Conservation (phyloP, 2,113 vertebrate species). For the Jaculus jaculus region DNA sequence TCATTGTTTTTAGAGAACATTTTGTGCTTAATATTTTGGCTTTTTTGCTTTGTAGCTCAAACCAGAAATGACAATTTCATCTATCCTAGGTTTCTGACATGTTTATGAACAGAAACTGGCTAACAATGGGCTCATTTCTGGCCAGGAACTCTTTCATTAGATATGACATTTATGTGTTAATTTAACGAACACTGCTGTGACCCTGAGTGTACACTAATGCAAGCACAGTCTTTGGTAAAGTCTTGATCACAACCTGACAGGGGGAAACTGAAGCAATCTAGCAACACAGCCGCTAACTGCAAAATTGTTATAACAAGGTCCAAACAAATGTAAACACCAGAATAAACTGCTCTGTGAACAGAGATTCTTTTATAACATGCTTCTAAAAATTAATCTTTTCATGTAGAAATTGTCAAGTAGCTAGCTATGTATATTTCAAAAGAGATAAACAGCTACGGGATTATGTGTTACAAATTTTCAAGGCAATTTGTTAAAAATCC, state of each 20-base stretch:
- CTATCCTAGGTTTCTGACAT: neutral
- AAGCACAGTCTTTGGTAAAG: neutral
- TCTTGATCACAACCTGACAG: neutral
- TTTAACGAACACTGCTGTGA: neutral
- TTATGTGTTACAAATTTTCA: constrained; percentile 42
- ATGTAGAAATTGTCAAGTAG: constrained; percentile 54
- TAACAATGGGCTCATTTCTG: neutral
- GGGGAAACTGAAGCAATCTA: neutral
- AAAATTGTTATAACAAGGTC: neutral
- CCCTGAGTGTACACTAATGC: neutral
- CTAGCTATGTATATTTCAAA: constrained; percentile 43
- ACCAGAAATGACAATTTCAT: neutral
- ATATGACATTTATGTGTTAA: neutral
- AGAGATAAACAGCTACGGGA: neutral
- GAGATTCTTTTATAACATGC: neutral
- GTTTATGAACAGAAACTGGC: neutral
- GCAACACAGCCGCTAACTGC: neutral
- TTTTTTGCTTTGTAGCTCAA: neutral
- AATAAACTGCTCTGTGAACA: neutral
- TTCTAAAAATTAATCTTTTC: constrained; percentile 57
- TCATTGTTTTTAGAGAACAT: neutral
- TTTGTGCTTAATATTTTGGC: neutral
- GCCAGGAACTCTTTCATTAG: neutral
- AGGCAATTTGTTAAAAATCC: constrained; percentile 49
- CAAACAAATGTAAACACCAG: constrained; percentile 27